Evolutionary conservation across 2,797 vertebrate genomes (phyloP).

Genomic region (Cirrhinus mrigala): DNA sequence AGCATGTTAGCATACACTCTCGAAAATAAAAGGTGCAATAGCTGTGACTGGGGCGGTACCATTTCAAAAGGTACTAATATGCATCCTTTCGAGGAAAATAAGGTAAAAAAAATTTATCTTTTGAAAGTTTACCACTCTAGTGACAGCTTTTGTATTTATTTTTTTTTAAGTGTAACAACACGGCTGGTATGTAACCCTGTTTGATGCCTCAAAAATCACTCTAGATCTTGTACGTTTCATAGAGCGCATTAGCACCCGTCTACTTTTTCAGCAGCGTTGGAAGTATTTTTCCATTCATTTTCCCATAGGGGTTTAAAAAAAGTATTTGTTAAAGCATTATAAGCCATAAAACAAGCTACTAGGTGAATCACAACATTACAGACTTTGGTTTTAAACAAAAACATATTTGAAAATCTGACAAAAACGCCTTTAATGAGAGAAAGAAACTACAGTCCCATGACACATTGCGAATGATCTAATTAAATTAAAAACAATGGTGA

Average conservation of each 20-base stretch:
- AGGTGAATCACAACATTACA: not conserved
- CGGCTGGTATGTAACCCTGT: not conserved
- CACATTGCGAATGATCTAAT: not conserved
- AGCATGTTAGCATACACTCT: not conserved
- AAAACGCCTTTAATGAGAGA: not conserved
- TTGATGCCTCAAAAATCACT: not conserved
- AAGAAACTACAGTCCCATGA: not conserved
- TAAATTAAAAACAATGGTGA: not conserved
- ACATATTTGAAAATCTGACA: not conserved
- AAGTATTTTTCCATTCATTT: constrained; percentile 1
- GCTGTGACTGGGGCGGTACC: not conserved
- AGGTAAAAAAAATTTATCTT: not conserved
- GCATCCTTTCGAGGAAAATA: not conserved
- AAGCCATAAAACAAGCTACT: not conserved
- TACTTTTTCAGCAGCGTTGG: not conserved
- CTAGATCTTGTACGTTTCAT: not conserved
- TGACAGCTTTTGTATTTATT: not conserved
- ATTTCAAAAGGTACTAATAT: not conserved
- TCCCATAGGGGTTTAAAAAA: not conserved
- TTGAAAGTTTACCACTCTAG: not conserved
- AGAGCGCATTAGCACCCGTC: not conserved
- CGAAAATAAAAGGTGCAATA: not conserved
- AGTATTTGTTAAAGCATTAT: not conserved
- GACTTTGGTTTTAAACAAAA: not conserved
- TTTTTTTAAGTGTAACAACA: not conserved